phyloP scores from a whole-genome alignment of 2,888 invertebrate species.

The Ischnus inquisitorius region DNA sequence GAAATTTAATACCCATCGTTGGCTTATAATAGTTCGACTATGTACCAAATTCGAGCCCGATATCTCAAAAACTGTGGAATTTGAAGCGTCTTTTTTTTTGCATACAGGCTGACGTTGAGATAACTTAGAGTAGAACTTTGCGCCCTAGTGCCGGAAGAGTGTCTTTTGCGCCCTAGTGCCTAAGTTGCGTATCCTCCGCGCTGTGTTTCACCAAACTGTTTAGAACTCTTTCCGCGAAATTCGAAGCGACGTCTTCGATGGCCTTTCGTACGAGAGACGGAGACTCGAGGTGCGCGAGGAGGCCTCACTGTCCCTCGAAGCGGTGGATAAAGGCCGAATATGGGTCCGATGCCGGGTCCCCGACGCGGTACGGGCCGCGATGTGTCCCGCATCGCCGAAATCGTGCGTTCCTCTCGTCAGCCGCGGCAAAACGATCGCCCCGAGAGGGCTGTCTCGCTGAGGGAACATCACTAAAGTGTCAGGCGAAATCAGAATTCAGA shows the following conservation, averaged over 20 bases:
- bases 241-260: neutral
- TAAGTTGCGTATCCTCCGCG: neutral
- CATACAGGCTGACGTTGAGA: no score
- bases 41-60: no score
- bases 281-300: neutral
- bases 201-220: no score
- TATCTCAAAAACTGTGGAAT: constrained; percentile 1
- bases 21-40: no score
- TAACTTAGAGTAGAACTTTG: no score
- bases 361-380: constrained; percentile 19
- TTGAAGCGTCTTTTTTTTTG: no score
- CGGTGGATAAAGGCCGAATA: constrained; percentile 53
- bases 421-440: constrained; percentile 8
- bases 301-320: no score
- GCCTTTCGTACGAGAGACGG: neutral
- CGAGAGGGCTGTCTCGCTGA: constrained; percentile 6
- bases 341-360: constrained; percentile 45
- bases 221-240: no score
- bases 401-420: constrained; percentile 12
- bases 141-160: no score
- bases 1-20: no score
- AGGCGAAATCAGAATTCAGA: constrained; percentile 85
- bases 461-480: constrained; percentile 85
- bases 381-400: constrained; percentile 30
- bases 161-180: neutral